Conservation (phyloP, 2,797 vertebrate species). For the Phataginus tricuspis region DNA sequence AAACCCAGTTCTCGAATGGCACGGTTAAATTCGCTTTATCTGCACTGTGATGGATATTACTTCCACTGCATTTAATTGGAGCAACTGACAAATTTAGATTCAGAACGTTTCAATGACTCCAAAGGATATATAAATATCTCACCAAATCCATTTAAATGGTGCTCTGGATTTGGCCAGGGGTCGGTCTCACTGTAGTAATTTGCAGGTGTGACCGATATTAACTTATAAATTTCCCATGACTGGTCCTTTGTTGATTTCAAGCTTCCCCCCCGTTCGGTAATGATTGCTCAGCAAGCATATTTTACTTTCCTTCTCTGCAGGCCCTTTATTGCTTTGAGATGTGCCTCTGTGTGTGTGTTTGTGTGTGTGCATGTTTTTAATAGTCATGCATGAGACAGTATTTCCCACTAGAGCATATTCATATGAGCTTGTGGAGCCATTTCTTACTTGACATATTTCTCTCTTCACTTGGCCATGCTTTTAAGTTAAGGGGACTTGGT, state of each 20-base stretch:
- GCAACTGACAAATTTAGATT: slow-evolving; percentile 57
- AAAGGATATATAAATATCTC: slow-evolving; percentile 63
- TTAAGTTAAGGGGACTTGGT: neutral
- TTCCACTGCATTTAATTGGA: slow-evolving; percentile 57
- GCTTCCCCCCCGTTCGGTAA: slow-evolving; percentile 28
- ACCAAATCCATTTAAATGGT: slow-evolving; percentile 62
- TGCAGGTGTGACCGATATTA: slow-evolving; percentile 74
- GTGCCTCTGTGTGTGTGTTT: neutral
- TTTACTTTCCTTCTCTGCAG: slow-evolving; percentile 66
- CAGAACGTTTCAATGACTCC: slow-evolving; percentile 55
- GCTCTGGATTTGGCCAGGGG: slow-evolving; percentile 59
- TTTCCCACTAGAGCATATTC: slow-evolving; percentile 54
- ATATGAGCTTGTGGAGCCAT: neutral
- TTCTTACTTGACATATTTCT: slow-evolving; percentile 9
- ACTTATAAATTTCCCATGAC: slow-evolving; percentile 74
- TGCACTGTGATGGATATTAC: neutral
- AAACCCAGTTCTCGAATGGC: neutral
- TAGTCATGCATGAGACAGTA: neutral
- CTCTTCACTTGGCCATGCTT: slow-evolving; percentile 24
- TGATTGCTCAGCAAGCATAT: slow-evolving; percentile 71
- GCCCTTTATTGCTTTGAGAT: slow-evolving; percentile 72
- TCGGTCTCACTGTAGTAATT: slow-evolving; percentile 70
- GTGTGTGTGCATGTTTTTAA: neutral
- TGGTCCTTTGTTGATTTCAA: slow-evolving; percentile 71
- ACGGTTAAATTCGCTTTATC: neutral